Evolutionary conservation across 1,140 invertebrate species (phyloP).

Genomic region (Rhagoletis zephyria): DNA sequence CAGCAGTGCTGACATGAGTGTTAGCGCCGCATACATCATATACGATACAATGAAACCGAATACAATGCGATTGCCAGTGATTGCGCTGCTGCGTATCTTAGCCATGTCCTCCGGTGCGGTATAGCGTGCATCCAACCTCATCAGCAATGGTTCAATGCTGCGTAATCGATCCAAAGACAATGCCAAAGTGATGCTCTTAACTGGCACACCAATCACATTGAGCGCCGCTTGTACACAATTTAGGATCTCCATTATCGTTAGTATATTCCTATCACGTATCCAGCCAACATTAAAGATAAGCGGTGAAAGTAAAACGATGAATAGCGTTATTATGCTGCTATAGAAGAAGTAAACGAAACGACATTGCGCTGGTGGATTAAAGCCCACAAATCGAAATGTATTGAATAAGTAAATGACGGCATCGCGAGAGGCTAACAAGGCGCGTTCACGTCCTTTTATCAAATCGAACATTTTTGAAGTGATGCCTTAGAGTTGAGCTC

Average conservation of each 20-base stretch:
- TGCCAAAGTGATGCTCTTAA: not conserved
- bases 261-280: not conserved
- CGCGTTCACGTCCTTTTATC: slow-evolving; percentile 18
- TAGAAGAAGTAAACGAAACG: not conserved
- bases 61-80: not conserved
- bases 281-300: not conserved
- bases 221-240: not conserved
- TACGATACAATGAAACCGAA: slow-evolving; percentile 16
- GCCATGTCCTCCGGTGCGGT: not conserved
- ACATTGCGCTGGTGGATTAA: not conserved
- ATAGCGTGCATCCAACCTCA: not conserved
- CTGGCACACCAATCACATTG: not conserved
- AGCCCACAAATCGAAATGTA: not conserved
- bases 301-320: not conserved
- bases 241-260: slow-evolving; percentile 25
- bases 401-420: slow-evolving; percentile 23
- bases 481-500: not conserved
- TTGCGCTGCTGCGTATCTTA: not conserved
- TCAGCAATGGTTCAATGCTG: not conserved
- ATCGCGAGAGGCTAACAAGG: not conserved
- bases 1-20: slow-evolving; percentile 58
- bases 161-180: not conserved
- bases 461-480: slow-evolving; percentile 21
- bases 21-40: slow-evolving; percentile 42
- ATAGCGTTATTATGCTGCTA: not conserved